These are phyloP conservation scores for Lochmaea crataegi DNA, from an alignment of 2,888 invertebrate genomes.

Conservation along the genomic window DNA sequence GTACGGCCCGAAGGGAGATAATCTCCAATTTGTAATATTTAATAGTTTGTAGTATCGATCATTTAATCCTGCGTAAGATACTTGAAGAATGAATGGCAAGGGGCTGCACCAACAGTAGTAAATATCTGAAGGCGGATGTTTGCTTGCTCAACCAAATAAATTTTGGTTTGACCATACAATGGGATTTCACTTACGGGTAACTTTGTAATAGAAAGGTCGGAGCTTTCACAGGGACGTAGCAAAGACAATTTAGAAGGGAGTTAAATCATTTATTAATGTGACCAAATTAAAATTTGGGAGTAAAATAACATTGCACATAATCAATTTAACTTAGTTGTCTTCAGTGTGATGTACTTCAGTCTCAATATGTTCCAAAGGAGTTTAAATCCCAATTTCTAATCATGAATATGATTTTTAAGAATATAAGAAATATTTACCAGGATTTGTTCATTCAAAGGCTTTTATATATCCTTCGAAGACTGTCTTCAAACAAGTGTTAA, in stretches of 20 bases:
- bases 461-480: too few relatives aligned
- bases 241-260: neutral
- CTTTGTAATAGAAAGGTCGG: slow-evolving; percentile 47
- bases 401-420: too few relatives aligned
- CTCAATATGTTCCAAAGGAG: too few relatives aligned
- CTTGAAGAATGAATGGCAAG: slow-evolving; percentile 47
- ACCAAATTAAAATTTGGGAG: too few relatives aligned
- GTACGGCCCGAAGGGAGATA: slow-evolving; percentile 24
- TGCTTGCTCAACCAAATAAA: slow-evolving; percentile 54
- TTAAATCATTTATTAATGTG: neutral
- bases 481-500: too few relatives aligned
- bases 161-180: slow-evolving; percentile 50
- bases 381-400: too few relatives aligned
- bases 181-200: slow-evolving; percentile 52
- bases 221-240: slow-evolving; percentile 5
- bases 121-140: slow-evolving; percentile 57
- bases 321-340: too few relatives aligned
- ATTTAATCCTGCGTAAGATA: slow-evolving; percentile 43
- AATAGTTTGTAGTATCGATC: slow-evolving; percentile 37
- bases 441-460: too few relatives aligned
- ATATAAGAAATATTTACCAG: too few relatives aligned
- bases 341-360: too few relatives aligned
- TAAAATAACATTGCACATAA: too few relatives aligned
- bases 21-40: slow-evolving; percentile 41
- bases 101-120: slow-evolving; percentile 45